phyloP scores from a whole-genome alignment of 2,113 vertebrate species.

The Halichoeres trimaculatus region DNA sequence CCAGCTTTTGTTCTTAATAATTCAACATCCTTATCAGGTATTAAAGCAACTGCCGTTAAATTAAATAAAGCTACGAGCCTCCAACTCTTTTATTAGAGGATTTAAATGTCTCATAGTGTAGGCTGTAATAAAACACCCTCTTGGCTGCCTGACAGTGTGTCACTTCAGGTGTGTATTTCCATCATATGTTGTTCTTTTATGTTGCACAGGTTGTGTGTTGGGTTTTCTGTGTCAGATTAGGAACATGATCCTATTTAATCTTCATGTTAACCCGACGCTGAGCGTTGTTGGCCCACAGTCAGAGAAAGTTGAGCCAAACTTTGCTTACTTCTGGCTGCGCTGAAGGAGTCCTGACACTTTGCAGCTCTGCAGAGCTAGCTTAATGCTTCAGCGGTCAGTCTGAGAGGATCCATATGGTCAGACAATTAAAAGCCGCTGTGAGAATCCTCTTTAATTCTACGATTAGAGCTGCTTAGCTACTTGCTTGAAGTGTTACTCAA shows the following conservation, averaged over 20 bases:
- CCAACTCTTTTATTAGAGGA: background rate
- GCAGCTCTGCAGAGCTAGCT: background rate
- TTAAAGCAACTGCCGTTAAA: background rate
- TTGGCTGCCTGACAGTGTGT: background rate
- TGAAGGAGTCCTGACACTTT: constrained; percentile 4
- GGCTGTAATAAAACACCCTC: background rate
- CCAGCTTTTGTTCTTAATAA: background rate
- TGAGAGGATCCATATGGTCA: constrained; percentile 39
- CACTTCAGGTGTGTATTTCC: background rate
- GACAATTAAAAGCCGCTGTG: constrained; percentile 46
- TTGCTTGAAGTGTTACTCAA: constrained; percentile 34
- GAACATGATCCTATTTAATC: constrained; percentile 43
- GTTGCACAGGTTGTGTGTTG: background rate
- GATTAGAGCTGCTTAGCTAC: constrained; percentile 39
- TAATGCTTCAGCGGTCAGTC: constrained; percentile 11
- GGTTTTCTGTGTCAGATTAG: constrained; percentile 16
- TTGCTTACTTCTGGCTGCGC: constrained; percentile 20
- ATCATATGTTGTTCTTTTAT: background rate
- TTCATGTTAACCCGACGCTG: constrained; percentile 18
- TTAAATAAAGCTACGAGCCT: constrained; percentile 15
- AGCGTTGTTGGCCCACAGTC: constrained; percentile 2
- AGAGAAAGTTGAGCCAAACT: constrained; percentile 27
- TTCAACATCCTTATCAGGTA: background rate
- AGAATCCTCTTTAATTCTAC: constrained; percentile 40
- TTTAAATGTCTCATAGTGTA: constrained; percentile 14